A percentile compares a stretch with the other conserved stretches of the same genome.
phyloP scores from a whole-genome alignment of 2,888 invertebrate genomes.

The Priocnemis perturbator region DNA sequence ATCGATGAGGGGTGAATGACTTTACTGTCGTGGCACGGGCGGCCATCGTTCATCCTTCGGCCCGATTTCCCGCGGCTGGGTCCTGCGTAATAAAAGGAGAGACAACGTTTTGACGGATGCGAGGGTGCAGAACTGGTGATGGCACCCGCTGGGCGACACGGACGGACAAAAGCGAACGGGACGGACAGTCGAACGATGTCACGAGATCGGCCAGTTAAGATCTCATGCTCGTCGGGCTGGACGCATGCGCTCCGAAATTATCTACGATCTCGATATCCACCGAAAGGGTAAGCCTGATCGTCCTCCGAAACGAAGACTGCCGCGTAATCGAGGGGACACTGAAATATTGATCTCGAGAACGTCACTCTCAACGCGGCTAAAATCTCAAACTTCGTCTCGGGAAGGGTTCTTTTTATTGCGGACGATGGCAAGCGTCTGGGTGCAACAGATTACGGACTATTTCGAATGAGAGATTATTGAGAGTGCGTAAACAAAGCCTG shows the following conservation, averaged over 20 bases:
- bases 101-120: conserved; percentile 70
- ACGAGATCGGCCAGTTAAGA: conserved; percentile 69
- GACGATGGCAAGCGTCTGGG: too few relatives aligned
- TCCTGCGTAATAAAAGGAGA: conserved; percentile 52
- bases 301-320: conserved; percentile 7
- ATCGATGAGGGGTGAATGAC: conserved; percentile 18
- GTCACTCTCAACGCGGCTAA: neutral
- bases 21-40: conserved; percentile 20
- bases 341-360: too few relatives aligned
- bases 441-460: too few relatives aligned
- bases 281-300: conserved; percentile 33
- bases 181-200: conserved; percentile 60
- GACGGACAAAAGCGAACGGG: conserved; percentile 59
- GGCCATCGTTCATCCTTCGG: conserved; percentile 51
- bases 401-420: neutral
- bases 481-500: too few relatives aligned
- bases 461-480: too few relatives aligned
- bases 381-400: conserved; percentile 8
- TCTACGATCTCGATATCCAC: conserved; percentile 61
- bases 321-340: conserved; percentile 29
- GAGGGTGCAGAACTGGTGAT: conserved; percentile 73
- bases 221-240: conserved; percentile 64
- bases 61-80: neutral
- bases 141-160: conserved; percentile 72
- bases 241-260: conserved; percentile 49